phyloP scores from a whole-genome alignment of 2,888 invertebrate species.

The Cryptus armator region DNA sequence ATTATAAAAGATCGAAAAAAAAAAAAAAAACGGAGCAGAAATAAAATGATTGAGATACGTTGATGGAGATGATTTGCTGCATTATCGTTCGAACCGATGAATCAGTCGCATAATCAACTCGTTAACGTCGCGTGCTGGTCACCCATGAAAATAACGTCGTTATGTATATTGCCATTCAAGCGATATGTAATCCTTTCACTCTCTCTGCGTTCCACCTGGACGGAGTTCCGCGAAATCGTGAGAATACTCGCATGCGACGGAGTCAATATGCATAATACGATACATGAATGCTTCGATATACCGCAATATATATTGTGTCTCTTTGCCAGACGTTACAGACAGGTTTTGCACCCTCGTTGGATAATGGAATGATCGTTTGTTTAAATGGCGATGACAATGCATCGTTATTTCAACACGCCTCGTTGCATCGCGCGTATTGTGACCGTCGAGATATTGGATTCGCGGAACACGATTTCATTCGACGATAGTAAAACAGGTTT shows the following conservation, averaged over 20 bases:
- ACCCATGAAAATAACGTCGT: conserved; percentile 59
- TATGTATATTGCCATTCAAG: conserved; percentile 52
- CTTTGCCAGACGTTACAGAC: conserved; percentile 20
- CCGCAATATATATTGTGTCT: conserved; percentile 13
- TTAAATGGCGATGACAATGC: conserved; percentile 60
- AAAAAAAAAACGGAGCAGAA: background rate
- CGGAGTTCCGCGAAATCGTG: conserved; percentile 61
- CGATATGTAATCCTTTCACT: conserved; percentile 65
- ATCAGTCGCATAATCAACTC: conserved; percentile 55
- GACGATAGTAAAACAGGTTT: background rate
- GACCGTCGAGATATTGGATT: background rate
- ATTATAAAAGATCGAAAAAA: background rate
- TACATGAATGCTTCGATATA: conserved; percentile 17
- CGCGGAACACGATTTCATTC: background rate
- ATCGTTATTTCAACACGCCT: conserved; percentile 56
- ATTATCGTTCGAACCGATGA: conserved; percentile 39
- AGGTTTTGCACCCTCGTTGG: conserved; percentile 35
- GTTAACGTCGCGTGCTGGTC: conserved; percentile 63
- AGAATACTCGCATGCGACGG: conserved; percentile 56
- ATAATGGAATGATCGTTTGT: conserved; percentile 64
- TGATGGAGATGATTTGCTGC: conserved; percentile 32
- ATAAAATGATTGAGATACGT: background rate
- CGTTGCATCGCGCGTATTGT: conserved; percentile 26
- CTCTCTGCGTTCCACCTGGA: conserved; percentile 60
- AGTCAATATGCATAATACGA: conserved; percentile 5